Conservation (phyloP, 2,113 vertebrate genomes). For the Microtus richardsoni region DNA sequence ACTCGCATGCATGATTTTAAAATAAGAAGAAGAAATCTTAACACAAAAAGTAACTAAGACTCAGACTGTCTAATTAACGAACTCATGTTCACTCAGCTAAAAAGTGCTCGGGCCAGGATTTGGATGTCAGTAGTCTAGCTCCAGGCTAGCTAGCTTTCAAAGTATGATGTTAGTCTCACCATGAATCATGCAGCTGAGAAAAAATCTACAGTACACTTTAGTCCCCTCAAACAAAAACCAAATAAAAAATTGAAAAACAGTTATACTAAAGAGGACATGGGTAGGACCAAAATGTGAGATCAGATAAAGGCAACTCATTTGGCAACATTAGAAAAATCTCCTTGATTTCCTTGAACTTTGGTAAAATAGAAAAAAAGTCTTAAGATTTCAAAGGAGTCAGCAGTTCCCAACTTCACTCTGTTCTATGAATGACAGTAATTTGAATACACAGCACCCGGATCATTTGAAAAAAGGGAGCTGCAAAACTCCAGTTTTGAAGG, state of each 20-base stretch:
- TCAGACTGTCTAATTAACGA: neutral
- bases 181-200: neutral
- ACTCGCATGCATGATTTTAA: neutral
- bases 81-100: neutral
- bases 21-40: neutral
- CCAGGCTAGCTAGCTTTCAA: neutral
- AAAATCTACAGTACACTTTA: neutral
- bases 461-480: neutral
- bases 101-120: neutral
- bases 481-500: neutral
- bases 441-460: neutral
- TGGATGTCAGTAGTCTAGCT: neutral
- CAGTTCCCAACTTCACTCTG: constrained; percentile 9
- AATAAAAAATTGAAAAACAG: neutral
- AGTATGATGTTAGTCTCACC: neutral
- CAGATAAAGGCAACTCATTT: neutral
- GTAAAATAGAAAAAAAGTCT: neutral
- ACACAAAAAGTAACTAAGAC: neutral
- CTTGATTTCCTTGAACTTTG: constrained; percentile 16
- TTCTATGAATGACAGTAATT: constrained; percentile 13
- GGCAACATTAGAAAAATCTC: neutral
- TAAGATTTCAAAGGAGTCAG: constrained; percentile 24
- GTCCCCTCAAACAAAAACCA: neutral
- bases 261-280: neutral
- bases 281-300: neutral